These are phyloP conservation scores for Galaxias olidus DNA, from an alignment of 2,797 vertebrate species.

Conservation along the genomic window DNA sequence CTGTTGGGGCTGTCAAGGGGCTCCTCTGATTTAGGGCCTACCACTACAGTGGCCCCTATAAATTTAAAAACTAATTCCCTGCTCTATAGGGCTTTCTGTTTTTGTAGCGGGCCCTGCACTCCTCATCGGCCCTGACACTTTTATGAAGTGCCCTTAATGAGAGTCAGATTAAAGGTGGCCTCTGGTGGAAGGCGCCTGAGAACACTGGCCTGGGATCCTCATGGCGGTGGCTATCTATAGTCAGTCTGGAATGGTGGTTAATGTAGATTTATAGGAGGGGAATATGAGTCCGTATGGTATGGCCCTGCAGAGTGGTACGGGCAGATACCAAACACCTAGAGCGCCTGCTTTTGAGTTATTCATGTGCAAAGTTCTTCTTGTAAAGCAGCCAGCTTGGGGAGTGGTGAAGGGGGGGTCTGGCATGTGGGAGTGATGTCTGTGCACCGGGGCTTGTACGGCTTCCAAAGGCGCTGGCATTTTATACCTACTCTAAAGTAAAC, in stretches of 20 bases:
- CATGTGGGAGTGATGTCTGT: constrained; percentile 34
- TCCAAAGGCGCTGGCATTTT: constrained; percentile 86
- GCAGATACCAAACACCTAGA: constrained; percentile 86
- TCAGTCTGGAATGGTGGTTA: constrained; percentile 44
- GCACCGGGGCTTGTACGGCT: constrained; percentile 57
- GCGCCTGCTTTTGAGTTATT: constrained; percentile 80
- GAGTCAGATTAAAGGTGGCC: constrained; percentile 93
- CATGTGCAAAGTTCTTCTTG: constrained; percentile 75
- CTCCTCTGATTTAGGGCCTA: constrained; percentile 90
- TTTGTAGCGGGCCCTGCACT: constrained; percentile 87
- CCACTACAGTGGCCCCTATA: constrained; percentile 89
- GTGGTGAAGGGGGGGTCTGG: constrained; percentile 45
- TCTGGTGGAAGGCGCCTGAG: constrained; percentile 61
- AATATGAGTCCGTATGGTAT: constrained; percentile 66
- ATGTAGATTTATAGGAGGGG: constrained; percentile 80
- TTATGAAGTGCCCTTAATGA: constrained; percentile 99
- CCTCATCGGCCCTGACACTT: constrained; percentile 91
- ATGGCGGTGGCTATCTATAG: constrained; percentile 63
- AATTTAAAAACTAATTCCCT: constrained; percentile 92
- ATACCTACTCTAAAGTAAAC: constrained; percentile 88
- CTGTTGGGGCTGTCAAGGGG: constrained; percentile 92
- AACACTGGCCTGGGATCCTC: constrained; percentile 33
- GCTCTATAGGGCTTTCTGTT: constrained; percentile 91
- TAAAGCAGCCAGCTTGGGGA: constrained; percentile 81
- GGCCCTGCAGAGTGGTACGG: constrained; percentile 82